These are phyloP conservation scores for Hoplias malabaricus DNA, from an alignment of 2,113 vertebrate species.

Conservation along the genomic window DNA sequence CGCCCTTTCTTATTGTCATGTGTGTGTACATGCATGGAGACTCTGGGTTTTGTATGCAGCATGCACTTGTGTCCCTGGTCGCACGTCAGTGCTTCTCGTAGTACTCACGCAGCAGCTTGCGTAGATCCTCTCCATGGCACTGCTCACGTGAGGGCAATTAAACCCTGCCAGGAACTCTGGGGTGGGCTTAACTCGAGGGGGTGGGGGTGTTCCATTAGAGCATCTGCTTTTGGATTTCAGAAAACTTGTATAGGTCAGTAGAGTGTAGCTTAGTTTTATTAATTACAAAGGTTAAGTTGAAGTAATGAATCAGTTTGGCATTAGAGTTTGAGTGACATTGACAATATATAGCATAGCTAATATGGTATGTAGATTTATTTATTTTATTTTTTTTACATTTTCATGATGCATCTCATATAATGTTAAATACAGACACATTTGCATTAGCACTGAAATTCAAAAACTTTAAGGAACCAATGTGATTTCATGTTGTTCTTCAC, in stretches of 20 bases:
- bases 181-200: not conserved
- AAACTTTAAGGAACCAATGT: too few relatives aligned
- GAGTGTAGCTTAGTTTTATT: not conserved
- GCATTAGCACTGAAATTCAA: too few relatives aligned
- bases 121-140: slow-evolving; percentile 59
- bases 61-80: slow-evolving; percentile 60
- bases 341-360: too few relatives aligned
- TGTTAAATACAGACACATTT: too few relatives aligned
- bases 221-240: not conserved
- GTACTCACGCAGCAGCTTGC: slow-evolving; percentile 67
- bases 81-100: slow-evolving; percentile 69
- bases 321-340: too few relatives aligned
- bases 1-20: slow-evolving; percentile 11
- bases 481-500: too few relatives aligned
- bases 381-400: too few relatives aligned
- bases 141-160: slow-evolving; percentile 42
- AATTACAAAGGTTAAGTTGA: not conserved
- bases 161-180: slow-evolving; percentile 38
- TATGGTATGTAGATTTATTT: too few relatives aligned
- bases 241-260: not conserved
- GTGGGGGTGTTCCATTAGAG: not conserved
- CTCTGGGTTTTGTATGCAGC: slow-evolving; percentile 25
- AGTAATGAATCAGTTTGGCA: too few relatives aligned
- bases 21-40: slow-evolving; percentile 12
- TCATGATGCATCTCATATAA: too few relatives aligned